Percentiles rank a stretch among this genome's conserved stretches.
Evolutionary conservation across 1,140 invertebrate genomes (phyloP).

Genomic region (Acromyrmex echinatior): DNA sequence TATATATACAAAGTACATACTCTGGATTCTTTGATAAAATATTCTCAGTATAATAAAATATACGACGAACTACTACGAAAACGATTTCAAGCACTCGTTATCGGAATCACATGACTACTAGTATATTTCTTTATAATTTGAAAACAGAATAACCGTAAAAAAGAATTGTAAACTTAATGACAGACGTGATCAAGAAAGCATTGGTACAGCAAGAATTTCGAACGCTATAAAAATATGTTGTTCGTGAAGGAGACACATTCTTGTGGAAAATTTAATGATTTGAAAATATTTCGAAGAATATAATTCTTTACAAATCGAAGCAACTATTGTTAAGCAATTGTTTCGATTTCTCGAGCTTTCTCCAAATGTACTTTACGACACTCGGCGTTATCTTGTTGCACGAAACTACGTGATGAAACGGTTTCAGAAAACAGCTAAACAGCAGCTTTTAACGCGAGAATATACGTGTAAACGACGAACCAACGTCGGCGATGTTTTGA

Average conservation of each 20-base stretch:
- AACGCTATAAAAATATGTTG: not conserved
- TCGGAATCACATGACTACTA: not conserved
- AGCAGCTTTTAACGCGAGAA: constrained; percentile 35
- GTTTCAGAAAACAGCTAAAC: constrained; percentile 3
- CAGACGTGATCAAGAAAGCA: not conserved
- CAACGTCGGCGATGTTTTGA: constrained; percentile 25
- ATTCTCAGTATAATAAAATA: constrained; percentile 11
- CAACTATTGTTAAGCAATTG: not conserved
- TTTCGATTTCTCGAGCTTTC: not conserved
- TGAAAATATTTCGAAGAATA: not conserved
- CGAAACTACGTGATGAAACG: not conserved
- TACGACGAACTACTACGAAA: not conserved
- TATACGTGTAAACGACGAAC: constrained; percentile 24
- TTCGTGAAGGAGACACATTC: not conserved
- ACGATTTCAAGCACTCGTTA: not conserved
- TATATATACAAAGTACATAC: not conserved
- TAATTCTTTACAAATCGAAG: not conserved
- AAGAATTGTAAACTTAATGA: not conserved
- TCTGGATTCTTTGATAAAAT: constrained; percentile 5
- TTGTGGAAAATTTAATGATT: constrained; percentile 2
- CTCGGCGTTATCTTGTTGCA: not conserved
- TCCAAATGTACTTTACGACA: constrained; percentile 10
- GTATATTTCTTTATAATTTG: not conserved
- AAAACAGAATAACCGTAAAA: constrained; percentile 14
- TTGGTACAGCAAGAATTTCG: not conserved